Evolutionary conservation across 2,113 vertebrate genomes (phyloP).

Genomic region (Channa argus): DNA sequence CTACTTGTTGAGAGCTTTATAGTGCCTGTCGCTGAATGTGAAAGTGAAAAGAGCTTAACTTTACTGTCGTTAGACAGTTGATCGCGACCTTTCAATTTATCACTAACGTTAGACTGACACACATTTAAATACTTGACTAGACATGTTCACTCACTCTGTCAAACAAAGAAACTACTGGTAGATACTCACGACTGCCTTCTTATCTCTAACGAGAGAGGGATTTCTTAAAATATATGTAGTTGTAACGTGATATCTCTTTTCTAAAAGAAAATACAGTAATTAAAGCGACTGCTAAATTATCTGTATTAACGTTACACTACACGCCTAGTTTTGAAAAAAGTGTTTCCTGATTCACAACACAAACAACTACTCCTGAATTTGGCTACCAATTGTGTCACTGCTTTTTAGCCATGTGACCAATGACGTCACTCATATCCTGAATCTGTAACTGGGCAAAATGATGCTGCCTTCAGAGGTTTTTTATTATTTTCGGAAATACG

Average conservation of each 20-base stretch:
- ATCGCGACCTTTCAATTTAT: background rate
- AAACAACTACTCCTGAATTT: constrained; percentile 65
- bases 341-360: constrained; percentile 72
- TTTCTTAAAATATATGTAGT: background rate
- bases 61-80: background rate
- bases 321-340: constrained; percentile 35
- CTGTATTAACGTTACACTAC: background rate
- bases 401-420: constrained; percentile 60
- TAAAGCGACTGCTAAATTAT: background rate
- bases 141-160: constrained; percentile 46
- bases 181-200: constrained; percentile 53
- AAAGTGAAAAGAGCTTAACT: background rate
- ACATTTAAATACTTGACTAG: constrained; percentile 1
- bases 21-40: background rate
- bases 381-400: constrained; percentile 59
- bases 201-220: background rate
- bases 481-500: background rate
- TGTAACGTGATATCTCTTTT: background rate
- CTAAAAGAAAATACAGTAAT: background rate
- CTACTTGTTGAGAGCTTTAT: background rate
- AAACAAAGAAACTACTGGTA: constrained; percentile 33
- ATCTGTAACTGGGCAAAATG: constrained; percentile 72
- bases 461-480: constrained; percentile 10
- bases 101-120: background rate
- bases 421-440: constrained; percentile 37